phyloP scores from a whole-genome alignment of 2,888 invertebrate genomes.

The Spodoptera exigua region DNA sequence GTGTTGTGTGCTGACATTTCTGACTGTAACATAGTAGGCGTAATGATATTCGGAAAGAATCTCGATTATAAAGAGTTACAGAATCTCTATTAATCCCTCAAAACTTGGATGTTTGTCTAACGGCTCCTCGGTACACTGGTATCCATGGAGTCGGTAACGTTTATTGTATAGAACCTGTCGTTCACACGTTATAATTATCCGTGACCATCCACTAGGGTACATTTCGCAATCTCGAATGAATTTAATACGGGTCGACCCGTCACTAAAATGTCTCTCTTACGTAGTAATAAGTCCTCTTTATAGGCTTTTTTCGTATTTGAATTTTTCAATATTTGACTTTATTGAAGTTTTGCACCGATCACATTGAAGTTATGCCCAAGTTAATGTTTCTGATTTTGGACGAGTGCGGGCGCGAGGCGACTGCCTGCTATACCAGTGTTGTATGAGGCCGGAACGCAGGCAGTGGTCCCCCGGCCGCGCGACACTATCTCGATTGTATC shows the following conservation, averaged over 20 bases:
- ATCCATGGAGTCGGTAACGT: constrained; percentile 35
- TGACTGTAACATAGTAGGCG: constrained; percentile 61
- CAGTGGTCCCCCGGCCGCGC: constrained; percentile 41
- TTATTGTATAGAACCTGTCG: constrained; percentile 40
- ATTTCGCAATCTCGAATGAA: constrained; percentile 52
- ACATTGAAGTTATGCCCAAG: constrained; percentile 67
- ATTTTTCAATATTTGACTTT: constrained; percentile 63
- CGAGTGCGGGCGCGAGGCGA: constrained; percentile 53
- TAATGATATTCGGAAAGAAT: constrained; percentile 63
- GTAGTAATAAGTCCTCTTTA: constrained; percentile 66
- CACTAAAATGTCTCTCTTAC: constrained; percentile 66
- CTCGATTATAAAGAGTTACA: constrained; percentile 49
- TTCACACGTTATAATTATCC: constrained; percentile 43
- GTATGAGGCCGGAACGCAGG: constrained; percentile 15
- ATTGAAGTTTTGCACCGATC: constrained; percentile 72
- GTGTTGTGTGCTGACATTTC: constrained; percentile 56
- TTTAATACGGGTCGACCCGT: constrained; percentile 57
- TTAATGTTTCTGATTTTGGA: constrained; percentile 68
- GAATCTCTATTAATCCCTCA: constrained; percentile 51
- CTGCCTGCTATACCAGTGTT: constrained; percentile 30
- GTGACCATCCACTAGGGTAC: constrained; percentile 26
- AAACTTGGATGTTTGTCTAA: constrained; percentile 36
- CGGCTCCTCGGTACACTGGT: constrained; percentile 32
- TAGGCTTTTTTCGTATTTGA: constrained; percentile 67
- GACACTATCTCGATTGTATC: constrained; percentile 68